Conservation (phyloP, 30 jellyfish, hydroid and myxozoan species). For the Hydra vulgaris region DNA sequence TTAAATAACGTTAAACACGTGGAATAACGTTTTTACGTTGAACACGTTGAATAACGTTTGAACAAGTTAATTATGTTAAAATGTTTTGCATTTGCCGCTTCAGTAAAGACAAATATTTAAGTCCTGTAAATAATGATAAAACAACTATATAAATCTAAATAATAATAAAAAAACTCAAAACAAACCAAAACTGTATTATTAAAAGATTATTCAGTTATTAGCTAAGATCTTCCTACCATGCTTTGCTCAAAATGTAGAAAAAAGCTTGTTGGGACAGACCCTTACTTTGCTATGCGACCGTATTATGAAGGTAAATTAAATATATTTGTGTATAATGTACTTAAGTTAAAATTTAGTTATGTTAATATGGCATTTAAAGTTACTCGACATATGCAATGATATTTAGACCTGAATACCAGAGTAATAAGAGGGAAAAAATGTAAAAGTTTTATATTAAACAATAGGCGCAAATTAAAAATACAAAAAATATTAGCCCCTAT, state of each 20-base stretch:
- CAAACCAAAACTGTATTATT: not conserved
- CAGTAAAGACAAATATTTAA: not conserved
- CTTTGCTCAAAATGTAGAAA: not conserved
- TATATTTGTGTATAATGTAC: not conserved
- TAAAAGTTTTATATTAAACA: not conserved
- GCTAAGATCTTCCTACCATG: not conserved
- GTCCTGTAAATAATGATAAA: not conserved
- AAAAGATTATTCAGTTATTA: not conserved
- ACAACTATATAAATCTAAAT: not conserved
- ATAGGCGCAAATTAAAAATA: not conserved
- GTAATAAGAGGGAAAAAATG: not conserved
- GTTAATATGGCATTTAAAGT: not conserved
- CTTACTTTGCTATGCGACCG: not conserved
- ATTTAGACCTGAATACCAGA: not conserved
- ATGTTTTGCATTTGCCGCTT: not conserved
- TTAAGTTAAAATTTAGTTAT: not conserved
- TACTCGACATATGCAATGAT: not conserved
- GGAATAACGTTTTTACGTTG: too few relatives aligned
- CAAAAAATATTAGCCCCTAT: not conserved
- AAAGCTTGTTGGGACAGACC: not conserved
- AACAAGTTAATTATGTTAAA: not conserved
- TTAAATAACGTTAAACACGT: too few relatives aligned
- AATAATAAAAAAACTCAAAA: not conserved
- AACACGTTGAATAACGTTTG: too few relatives aligned
- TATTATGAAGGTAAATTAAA: not conserved